phyloP scores from a whole-genome alignment of 1,140 invertebrate genomes.

The Calephelis virginiensis region DNA sequence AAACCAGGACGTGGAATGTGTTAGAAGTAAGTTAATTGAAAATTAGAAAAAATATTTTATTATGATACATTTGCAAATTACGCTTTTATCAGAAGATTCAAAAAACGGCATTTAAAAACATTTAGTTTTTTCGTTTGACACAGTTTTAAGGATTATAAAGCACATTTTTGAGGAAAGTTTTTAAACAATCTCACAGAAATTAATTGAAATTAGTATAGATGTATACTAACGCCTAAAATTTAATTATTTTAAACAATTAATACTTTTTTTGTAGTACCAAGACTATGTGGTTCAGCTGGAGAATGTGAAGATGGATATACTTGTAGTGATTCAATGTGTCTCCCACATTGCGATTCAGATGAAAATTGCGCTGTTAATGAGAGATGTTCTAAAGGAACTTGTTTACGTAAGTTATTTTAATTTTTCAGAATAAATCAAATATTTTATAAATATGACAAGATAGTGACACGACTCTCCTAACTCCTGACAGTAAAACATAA shows the following conservation, averaged over 20 bases:
- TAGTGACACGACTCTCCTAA: no score
- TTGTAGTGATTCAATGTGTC: constrained; percentile 89
- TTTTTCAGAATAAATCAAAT: constrained; percentile 7
- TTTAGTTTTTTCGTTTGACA: no score
- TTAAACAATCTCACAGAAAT: no score
- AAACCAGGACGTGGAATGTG: constrained; percentile 90
- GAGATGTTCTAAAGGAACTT: constrained; percentile 89
- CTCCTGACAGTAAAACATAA: no score
- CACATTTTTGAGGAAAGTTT: no score
- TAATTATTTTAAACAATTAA: background rate
- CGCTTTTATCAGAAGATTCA: no score
- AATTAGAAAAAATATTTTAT: constrained; percentile 24
- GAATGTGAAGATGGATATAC: constrained; percentile 85
- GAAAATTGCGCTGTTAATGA: constrained; percentile 94
- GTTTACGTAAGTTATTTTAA: constrained; percentile 83
- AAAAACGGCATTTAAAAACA: no score
- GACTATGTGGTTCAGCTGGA: constrained; percentile 83
- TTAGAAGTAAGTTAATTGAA: constrained; percentile 83
- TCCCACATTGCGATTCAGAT: constrained; percentile 86
- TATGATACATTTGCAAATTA: background rate
- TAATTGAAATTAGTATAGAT: no score
- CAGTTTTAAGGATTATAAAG: no score
- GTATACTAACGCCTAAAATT: background rate
- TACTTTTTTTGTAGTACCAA: constrained; percentile 82
- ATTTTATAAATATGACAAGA: background rate